Evolutionary conservation across 2,797 vertebrate species (phyloP), one percentile per base, ranked within the genome.

Genomic region (Cephalopachus bancanus): DNA sequence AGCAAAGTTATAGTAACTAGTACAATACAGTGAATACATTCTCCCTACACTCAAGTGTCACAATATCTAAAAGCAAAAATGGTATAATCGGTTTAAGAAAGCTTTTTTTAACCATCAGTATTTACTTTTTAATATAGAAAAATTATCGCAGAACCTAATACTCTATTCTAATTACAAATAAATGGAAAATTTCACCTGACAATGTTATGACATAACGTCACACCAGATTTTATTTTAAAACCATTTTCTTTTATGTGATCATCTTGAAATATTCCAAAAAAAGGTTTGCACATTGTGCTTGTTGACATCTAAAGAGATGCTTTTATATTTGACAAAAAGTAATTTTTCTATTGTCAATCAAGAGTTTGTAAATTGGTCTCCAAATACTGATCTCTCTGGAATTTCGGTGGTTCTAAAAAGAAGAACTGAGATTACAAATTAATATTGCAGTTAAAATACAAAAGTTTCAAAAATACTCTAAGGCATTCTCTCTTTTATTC

Each of bases 331-430:
- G 49, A 26, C 64, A 80, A 83, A 37, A 85, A 81, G 16, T 17
- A 72, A 62, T 78, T 96, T 97, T 92, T 72, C 91, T 74, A 69
- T 86, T 93, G 94, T 92, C 92, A 95, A 76, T 88, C 59, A 89
- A 86, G 71, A 67, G 74, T 64, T 85, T 92, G 83, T 78, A 83
- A 91, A 72, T 80, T 62, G 57, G n/a, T 7, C 26, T 72, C 24
- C 26, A 83, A 49, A 94, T 93, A 87, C 91, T 97, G 91, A 57
- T 92, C 83, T 89, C 55, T 81, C n/a, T 89, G 53, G 72, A 95
- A 83, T 95, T 91, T 91, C 53, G 86, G 12, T 26, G 7, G 30
- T 71, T 91, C 60, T 30, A 84, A 57, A 22, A 59, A 83, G 4
- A 8, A 89, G 51, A 91, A 89, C 62, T 62, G 57, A 86, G 72